Percentiles rank a stretch among this genome's conserved stretches.
phyloP scores from a whole-genome alignment of 2,113 vertebrate species.

The Silurus meridionalis region DNA sequence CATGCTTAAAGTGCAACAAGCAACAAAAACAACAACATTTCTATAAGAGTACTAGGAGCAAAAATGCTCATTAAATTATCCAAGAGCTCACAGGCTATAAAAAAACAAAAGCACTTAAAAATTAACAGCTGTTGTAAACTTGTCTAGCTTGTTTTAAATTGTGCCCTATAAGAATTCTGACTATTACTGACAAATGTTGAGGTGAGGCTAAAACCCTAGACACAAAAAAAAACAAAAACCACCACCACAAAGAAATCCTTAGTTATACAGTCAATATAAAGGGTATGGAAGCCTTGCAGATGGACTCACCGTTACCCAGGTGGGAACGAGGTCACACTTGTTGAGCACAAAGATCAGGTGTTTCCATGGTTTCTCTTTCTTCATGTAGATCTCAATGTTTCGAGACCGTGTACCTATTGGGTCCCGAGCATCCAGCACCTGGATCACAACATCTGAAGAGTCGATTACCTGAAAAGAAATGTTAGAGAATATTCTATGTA shows the following conservation, averaged over 20 bases:
- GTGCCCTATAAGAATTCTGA: neutral
- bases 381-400: constrained; percentile 90
- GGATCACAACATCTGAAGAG: constrained; percentile 96
- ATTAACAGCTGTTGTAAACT: constrained; percentile 2
- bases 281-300: too few species aligned
- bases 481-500: neutral
- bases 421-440: constrained; percentile 94
- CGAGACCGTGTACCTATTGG: constrained; percentile 93
- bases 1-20: neutral
- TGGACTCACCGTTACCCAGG: constrained; percentile 91
- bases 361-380: constrained; percentile 97
- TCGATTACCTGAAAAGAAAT: constrained; percentile 84
- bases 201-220: neutral
- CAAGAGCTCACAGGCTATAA: neutral
- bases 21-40: constrained; percentile 5
- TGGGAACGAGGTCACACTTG: constrained; percentile 95
- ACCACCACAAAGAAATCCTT: neutral
- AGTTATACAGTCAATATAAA: neutral
- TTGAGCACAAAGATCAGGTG: constrained; percentile 97
- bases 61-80: neutral
- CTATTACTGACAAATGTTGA: neutral
- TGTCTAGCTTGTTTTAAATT: neutral
- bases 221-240: neutral
- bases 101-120: neutral
- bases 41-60: neutral